A percentile compares a stretch with the other conserved stretches of the same genome.
phyloP scores from a whole-genome alignment of 2,888 invertebrate species.

The Operophtera brumata region DNA sequence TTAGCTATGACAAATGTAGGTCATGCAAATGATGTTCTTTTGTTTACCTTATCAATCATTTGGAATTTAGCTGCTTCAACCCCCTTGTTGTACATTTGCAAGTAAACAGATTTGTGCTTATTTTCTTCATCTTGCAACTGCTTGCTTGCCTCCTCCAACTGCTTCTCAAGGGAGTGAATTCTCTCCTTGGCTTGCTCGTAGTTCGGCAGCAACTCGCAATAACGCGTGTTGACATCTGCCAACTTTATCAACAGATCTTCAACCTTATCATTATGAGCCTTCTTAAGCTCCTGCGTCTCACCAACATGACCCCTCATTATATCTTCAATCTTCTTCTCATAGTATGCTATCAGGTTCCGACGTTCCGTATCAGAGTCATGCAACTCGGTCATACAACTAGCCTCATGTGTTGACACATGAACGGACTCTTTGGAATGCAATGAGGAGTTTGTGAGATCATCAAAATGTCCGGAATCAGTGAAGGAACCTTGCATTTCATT shows the following conservation, averaged over 20 bases:
- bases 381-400: constrained; percentile 74
- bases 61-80: constrained; percentile 89
- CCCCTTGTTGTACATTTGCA: constrained; percentile 91
- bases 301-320: constrained; percentile 81
- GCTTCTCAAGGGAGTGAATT: constrained; percentile 85
- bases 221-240: constrained; percentile 87
- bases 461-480: constrained; percentile 93
- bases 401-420: constrained; percentile 78
- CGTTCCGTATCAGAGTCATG: constrained; percentile 83
- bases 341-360: constrained; percentile 84
- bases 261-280: constrained; percentile 89
- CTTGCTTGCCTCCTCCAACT: constrained; percentile 85
- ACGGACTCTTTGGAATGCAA: constrained; percentile 89
- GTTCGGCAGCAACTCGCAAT: constrained; percentile 88
- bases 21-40: not conserved
- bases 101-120: constrained; percentile 87
- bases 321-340: constrained; percentile 88
- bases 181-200: constrained; percentile 87
- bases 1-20: not conserved
- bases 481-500: constrained; percentile 88
- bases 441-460: constrained; percentile 88
- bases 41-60: constrained; percentile 83
- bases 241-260: constrained; percentile 86
- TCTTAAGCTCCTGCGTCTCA: constrained; percentile 88
- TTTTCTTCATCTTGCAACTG: constrained; percentile 86